Evolutionary conservation across 2,888 invertebrate species (phyloP).

Genomic region (Himalopsyche kuldschensis): DNA sequence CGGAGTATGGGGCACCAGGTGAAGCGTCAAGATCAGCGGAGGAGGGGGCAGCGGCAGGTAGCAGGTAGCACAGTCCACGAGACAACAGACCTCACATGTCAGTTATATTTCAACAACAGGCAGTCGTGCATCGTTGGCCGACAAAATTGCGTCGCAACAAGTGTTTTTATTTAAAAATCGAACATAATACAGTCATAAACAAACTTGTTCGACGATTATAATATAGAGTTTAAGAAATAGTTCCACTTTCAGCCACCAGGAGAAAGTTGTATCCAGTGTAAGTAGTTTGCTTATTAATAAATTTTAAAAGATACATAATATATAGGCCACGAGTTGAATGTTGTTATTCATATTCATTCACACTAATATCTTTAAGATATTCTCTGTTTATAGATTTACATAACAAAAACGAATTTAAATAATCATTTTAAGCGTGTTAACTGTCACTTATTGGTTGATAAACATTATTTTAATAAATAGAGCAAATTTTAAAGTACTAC

Average conservation of each 20-base stretch:
- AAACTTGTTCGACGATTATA: not conserved
- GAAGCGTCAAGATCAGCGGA: not conserved
- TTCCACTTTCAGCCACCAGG: not conserved
- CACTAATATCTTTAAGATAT: too few relatives aligned
- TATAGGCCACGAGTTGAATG: too few relatives aligned
- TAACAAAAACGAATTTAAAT: too few relatives aligned
- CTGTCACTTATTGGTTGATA: too few relatives aligned
- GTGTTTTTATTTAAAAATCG: not conserved
- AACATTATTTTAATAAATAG: too few relatives aligned
- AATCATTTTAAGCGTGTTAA: too few relatives aligned
- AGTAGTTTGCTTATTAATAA: not conserved
- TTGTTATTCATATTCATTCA: too few relatives aligned
- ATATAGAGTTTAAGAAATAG: not conserved
- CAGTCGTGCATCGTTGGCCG: not conserved
- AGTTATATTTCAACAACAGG: not conserved
- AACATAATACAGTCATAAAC: not conserved
- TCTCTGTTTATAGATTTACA: too few relatives aligned
- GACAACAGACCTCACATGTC: not conserved
- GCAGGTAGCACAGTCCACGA: not conserved
- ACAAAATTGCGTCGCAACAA: not conserved
- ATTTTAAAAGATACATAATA: too few relatives aligned
- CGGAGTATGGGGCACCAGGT: not conserved
- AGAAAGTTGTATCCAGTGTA: not conserved
- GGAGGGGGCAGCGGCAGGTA: not conserved
- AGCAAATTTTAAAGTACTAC: too few relatives aligned